Evolutionary conservation across 2,113 vertebrate genomes (phyloP).

Genomic region (Dipodomys ordii): DNA sequence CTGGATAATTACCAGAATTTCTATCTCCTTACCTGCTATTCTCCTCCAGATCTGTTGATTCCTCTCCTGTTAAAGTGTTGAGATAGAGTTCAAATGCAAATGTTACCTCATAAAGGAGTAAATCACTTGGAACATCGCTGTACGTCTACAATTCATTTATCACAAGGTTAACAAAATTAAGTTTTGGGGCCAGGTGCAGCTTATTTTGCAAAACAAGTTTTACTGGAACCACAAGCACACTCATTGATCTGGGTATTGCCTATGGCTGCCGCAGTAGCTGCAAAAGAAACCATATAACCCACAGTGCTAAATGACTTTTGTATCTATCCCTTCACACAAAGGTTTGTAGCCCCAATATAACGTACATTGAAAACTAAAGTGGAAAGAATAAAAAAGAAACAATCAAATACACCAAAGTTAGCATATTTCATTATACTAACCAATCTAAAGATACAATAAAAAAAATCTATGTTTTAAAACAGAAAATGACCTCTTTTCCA

Average conservation of each 20-base stretch:
- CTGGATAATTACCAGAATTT: not conserved
- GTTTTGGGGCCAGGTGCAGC: not conserved
- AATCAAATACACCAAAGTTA: constrained; percentile 12
- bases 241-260: not conserved
- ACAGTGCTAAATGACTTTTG: not conserved
- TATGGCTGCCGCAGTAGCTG: not conserved
- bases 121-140: not conserved
- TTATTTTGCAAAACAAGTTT: not conserved
- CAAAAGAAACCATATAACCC: not conserved
- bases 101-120: not conserved
- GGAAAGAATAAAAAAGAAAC: constrained; percentile 22
- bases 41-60: not conserved
- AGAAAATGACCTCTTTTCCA: not conserved
- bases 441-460: constrained; percentile 39
- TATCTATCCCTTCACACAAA: not conserved
- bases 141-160: not conserved
- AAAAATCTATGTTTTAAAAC: not conserved
- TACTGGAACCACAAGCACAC: not conserved
- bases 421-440: not conserved
- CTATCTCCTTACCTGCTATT: not conserved
- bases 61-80: not conserved
- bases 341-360: not conserved
- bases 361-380: constrained; percentile 27
- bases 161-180: not conserved
- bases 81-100: not conserved